These are phyloP conservation scores for Myripristis jacobus DNA, from an alignment of 2,797 vertebrate genomes.

Conservation along the genomic window DNA sequence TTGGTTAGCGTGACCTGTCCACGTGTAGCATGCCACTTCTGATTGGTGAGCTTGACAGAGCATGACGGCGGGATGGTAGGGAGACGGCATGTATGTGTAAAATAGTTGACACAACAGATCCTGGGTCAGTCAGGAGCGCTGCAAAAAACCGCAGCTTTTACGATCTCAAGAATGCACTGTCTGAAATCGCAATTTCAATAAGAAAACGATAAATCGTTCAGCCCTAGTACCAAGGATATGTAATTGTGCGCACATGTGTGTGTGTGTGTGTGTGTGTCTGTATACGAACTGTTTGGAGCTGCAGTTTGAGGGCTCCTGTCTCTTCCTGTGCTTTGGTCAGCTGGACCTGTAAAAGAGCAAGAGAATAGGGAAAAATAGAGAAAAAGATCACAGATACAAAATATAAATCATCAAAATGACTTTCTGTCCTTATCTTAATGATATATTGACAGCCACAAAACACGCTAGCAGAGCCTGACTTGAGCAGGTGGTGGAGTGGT, in stretches of 20 bases:
- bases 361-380: slow-evolving; percentile 1
- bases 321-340: slow-evolving; percentile 91
- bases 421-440: background rate
- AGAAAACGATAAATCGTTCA: no score
- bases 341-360: slow-evolving; percentile 83
- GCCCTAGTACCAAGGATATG: background rate
- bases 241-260: slow-evolving; percentile 1
- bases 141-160: no score
- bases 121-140: no score
- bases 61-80: no score
- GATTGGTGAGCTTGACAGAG: no score
- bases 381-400: background rate
- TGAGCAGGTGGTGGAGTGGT: background rate
- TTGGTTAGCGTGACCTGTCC: no score
- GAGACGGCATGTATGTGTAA: no score
- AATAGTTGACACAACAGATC: no score
- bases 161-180: no score
- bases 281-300: slow-evolving; percentile 89
- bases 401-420: background rate
- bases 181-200: no score
- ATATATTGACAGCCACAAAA: slow-evolving; percentile 13
- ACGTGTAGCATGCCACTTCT: no score
- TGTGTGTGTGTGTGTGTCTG: slow-evolving; percentile 17
- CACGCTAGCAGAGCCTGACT: background rate
- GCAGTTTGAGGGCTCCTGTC: slow-evolving; percentile 87